phyloP scores from a whole-genome alignment of 2,888 invertebrate species.

The Desoria tigrina region DNA sequence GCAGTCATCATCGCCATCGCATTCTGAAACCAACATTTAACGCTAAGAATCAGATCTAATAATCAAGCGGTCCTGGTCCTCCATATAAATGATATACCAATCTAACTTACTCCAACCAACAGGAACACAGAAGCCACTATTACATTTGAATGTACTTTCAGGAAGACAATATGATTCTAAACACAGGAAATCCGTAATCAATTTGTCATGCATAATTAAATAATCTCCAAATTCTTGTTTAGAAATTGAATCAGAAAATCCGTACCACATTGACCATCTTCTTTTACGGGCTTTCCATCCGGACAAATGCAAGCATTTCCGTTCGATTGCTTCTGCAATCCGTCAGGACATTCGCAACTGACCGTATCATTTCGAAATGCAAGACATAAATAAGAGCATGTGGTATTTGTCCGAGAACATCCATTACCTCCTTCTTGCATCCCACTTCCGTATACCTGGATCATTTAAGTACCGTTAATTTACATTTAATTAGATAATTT shows the following conservation, averaged over 20 bases:
- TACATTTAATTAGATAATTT: too few species aligned
- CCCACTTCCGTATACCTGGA: slow-evolving; percentile 43
- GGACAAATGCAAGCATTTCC: slow-evolving; percentile 72
- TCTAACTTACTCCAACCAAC: slow-evolving; percentile 15
- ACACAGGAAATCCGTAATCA: too few species aligned
- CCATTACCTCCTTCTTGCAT: slow-evolving; percentile 27
- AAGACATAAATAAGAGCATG: slow-evolving; percentile 76
- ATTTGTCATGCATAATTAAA: too few species aligned
- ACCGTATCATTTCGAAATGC: slow-evolving; percentile 58
- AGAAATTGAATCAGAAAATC: too few species aligned
- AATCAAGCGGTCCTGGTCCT: too few species aligned
- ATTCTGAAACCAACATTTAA: too few species aligned
- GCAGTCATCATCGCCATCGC: slow-evolving; percentile 29
- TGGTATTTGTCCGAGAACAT: slow-evolving; percentile 56
- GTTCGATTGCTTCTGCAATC: slow-evolving; percentile 61
- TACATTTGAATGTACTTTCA: slow-evolving; percentile 16
- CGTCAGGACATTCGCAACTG: slow-evolving; percentile 79
- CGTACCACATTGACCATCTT: slow-evolving; percentile 67
- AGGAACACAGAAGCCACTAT: slow-evolving; percentile 20
- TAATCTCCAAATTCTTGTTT: too few species aligned
- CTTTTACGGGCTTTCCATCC: slow-evolving; percentile 65
- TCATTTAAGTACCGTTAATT: too few species aligned
- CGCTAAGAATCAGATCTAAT: too few species aligned
- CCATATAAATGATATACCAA: too few species aligned
- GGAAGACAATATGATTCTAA: neutral